Conservation (phyloP, 2,113 vertebrate genomes). For the Desmodus rotundus region DNA sequence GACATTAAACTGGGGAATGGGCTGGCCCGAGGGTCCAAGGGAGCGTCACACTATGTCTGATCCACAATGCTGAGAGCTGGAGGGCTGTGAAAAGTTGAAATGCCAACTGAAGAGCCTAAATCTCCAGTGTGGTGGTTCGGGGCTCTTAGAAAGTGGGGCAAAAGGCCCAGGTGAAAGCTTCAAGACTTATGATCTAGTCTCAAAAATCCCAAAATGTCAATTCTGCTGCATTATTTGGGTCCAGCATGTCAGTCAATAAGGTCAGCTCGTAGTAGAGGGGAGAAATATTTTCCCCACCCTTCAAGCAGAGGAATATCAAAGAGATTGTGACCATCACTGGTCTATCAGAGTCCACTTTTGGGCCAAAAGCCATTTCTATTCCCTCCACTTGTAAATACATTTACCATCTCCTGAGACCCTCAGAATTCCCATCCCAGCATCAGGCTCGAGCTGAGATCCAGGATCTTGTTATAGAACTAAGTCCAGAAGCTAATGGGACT, state of each 20-base stretch:
- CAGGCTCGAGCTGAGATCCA: not conserved
- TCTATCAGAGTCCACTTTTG: not conserved
- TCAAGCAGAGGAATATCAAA: not conserved
- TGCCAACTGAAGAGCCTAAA: not conserved
- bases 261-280: not conserved
- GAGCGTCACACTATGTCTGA: not conserved
- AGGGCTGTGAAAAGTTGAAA: not conserved
- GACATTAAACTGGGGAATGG: not conserved
- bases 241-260: not conserved
- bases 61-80: too few relatives aligned
- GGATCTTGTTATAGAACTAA: not conserved
- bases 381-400: not conserved
- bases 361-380: not conserved
- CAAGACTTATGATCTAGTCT: not conserved
- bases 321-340: not conserved
- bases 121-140: too few relatives aligned
- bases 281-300: not conserved
- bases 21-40: not conserved
- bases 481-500: not conserved
- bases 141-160: not conserved
- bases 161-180: not conserved
- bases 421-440: not conserved
- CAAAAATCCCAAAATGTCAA: not conserved
- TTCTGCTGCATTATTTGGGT: not conserved
- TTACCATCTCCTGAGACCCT: not conserved